phyloP scores from a whole-genome alignment of 2,888 invertebrate genomes.

The Hirudinaria manillensis region DNA sequence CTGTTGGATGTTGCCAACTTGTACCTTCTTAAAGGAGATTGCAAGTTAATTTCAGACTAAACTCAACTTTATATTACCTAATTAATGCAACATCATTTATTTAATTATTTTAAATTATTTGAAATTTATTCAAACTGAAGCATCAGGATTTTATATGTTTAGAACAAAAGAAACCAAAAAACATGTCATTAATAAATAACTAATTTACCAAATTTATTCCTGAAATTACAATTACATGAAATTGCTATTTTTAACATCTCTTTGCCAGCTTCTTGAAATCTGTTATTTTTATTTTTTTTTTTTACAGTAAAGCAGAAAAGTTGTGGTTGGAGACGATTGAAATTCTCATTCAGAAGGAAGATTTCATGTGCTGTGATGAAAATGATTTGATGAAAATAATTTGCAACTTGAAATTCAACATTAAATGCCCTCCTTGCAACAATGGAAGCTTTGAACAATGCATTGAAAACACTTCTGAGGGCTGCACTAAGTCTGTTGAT shows the following conservation, averaged over 20 bases:
- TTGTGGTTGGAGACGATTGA: not conserved
- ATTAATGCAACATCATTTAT: too few relatives aligned
- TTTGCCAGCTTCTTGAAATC: too few relatives aligned
- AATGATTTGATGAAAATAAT: not conserved
- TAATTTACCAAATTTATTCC: too few relatives aligned
- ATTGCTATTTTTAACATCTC: too few relatives aligned
- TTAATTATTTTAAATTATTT: too few relatives aligned
- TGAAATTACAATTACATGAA: too few relatives aligned
- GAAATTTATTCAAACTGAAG: too few relatives aligned
- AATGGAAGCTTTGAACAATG: not conserved
- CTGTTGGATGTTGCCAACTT: not conserved
- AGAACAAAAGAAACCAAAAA: too few relatives aligned
- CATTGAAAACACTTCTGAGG: not conserved
- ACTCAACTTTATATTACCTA: not conserved
- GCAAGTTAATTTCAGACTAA: not conserved
- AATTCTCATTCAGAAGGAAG: not conserved
- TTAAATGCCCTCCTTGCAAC: not conserved
- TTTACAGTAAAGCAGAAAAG: not conserved
- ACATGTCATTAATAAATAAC: too few relatives aligned
- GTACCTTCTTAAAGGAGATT: not conserved
- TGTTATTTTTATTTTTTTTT: too few relatives aligned
- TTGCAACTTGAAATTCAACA: not conserved
- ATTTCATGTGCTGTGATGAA: not conserved
- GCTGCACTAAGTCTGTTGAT: not conserved
- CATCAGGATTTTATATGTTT: not conserved